A percentile compares a stretch with the other conserved stretches of the same genome.
Conservation (phyloP, 2,888 invertebrate species). For the Coleophora deauratella region DNA sequence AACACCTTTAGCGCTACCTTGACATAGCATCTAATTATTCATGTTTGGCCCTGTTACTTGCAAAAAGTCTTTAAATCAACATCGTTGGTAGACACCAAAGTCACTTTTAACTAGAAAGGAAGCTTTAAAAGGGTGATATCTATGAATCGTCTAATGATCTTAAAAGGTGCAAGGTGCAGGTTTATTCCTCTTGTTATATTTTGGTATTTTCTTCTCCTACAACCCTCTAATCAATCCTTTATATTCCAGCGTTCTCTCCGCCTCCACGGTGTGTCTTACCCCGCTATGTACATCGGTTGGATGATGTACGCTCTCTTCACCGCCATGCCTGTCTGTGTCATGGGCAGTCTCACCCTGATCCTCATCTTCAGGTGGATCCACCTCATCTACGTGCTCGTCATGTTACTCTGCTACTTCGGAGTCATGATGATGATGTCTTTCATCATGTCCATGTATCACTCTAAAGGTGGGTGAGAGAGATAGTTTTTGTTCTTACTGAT, state of each 20-base stretch:
- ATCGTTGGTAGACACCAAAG: too few relatives aligned
- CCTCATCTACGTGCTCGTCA: constrained; percentile 35
- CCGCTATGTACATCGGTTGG: constrained; percentile 51
- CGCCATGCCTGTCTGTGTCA: constrained; percentile 41
- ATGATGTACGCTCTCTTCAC: constrained; percentile 43
- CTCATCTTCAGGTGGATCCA: constrained; percentile 57
- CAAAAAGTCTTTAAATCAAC: too few relatives aligned
- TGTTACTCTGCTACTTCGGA: constrained; percentile 40
- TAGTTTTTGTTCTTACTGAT: background rate
- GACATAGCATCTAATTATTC: too few relatives aligned
- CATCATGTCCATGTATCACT: constrained; percentile 56
- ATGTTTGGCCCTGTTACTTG: too few relatives aligned
- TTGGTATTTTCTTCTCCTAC: too few relatives aligned
- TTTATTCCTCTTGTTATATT: too few relatives aligned
- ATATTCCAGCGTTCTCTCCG: constrained; percentile 40
- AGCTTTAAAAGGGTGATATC: too few relatives aligned
- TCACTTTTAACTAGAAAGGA: too few relatives aligned
- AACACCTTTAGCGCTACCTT: too few relatives aligned
- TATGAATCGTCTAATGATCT: too few relatives aligned
- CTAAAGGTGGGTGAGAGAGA: constrained; percentile 30
- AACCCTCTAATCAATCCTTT: too few relatives aligned
- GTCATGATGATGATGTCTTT: constrained; percentile 50
- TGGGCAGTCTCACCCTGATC: constrained; percentile 42
- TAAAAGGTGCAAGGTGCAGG: too few relatives aligned
- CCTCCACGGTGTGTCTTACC: constrained; percentile 42